Evolutionary conservation across 2,113 vertebrate genomes (phyloP), one percentile per base, ranked within the genome.

Genomic region (Corydoras sp.): DNA sequence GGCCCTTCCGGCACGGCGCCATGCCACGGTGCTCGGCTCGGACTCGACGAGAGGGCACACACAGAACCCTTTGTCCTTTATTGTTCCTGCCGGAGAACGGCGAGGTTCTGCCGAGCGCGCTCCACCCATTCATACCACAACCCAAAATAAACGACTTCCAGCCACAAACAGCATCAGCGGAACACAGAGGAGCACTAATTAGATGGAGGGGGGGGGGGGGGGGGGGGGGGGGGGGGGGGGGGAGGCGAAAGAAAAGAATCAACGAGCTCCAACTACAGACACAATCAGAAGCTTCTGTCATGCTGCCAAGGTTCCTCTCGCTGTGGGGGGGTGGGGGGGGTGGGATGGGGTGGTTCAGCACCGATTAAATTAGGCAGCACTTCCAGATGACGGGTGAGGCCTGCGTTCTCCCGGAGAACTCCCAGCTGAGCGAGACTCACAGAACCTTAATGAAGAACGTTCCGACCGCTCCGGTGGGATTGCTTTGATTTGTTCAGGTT

Each of bases 1-100:
- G 72, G 69, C 58, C 68, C 32, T 51, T 32, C 12, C 54, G 60
- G 63, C 58, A 80, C 79, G 70, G 75, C 72, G 48, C 30, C 18
- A 24, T 24, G 18, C 15, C 62, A 69, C n/a, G 29, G 49, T 72
- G 76, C 76, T 78, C 67, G 48, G 30, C 61, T 31, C 55, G 56
- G 62, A 54, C 54, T 66, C 51, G 35, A 13, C 15, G 35, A 60
- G 62, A 59, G 68, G 18, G 18, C 18, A 69, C 43, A 73, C 70
- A 66, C 63, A 60, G 29, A 58, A 67, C 60, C 64, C 64, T 73
- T 73, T 73, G 65, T 73, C 50, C 72, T 73, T 68, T 73, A 66
- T 73, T 59, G 29, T 53, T 43, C 29, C 29, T 35, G 58, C 48
- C 51, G 55, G 13, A 61, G 51, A 53, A 58, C 48, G 24, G 13